phyloP scores from a whole-genome alignment of 1,140 invertebrate species.

The Procambarus virginalis region DNA sequence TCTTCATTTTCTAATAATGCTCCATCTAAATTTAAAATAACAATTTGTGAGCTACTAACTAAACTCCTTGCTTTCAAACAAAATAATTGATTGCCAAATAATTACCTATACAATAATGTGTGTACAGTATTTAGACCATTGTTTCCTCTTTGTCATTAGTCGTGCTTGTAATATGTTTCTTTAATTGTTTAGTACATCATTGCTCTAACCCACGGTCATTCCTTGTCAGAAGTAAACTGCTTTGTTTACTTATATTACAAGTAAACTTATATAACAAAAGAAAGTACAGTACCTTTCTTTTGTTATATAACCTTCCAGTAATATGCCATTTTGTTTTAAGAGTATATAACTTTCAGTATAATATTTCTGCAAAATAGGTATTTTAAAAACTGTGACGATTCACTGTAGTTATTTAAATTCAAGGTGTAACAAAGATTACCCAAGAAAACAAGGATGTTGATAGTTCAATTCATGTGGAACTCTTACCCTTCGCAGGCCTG shows the following conservation, averaged over 20 bases:
- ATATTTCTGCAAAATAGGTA: background rate
- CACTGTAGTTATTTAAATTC: background rate
- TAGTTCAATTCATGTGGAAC: background rate
- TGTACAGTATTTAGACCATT: no score
- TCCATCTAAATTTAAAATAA: background rate
- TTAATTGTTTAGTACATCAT: background rate
- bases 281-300: no score
- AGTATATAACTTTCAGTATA: background rate
- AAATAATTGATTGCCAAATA: no score
- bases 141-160: no score
- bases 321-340: background rate
- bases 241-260: no score
- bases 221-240: background rate
- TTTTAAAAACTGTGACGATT: background rate
- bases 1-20: background rate
- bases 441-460: background rate
- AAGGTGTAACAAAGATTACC: background rate
- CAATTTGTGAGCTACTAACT: background rate
- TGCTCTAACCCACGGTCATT: background rate
- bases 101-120: no score
- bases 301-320: no score
- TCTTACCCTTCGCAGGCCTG: conserved; percentile 13
- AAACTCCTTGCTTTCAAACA: no score
- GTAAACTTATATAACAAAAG: no score
- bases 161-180: background rate